Conservation (phyloP, 2,888 invertebrate genomes). For the Selenia dentaria region DNA sequence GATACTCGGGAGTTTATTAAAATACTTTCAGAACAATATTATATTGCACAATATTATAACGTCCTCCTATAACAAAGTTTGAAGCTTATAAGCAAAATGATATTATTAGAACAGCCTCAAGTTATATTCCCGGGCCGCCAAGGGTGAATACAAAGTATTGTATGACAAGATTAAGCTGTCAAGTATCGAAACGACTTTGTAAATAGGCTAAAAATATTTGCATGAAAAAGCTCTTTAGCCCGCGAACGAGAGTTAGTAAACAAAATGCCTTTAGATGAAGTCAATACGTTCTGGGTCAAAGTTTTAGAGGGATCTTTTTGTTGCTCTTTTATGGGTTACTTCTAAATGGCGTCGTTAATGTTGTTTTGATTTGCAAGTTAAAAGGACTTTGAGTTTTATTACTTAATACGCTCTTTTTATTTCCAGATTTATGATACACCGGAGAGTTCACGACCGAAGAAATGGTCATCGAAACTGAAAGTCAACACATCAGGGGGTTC, state of each 20-base stretch:
- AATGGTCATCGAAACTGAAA: conserved; percentile 90
- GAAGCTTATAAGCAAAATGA: background rate
- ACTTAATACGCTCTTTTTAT: conserved; percentile 27
- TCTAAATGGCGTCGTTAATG: conserved; percentile 19
- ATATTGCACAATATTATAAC: background rate
- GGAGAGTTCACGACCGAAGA: conserved; percentile 85
- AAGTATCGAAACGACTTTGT: conserved; percentile 48
- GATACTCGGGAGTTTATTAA: no score
- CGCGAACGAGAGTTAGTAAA: conserved; percentile 43
- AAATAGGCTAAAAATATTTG: conserved; percentile 52
- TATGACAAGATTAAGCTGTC: conserved; percentile 44
- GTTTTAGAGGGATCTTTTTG: conserved; percentile 32
- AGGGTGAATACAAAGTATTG: conserved; percentile 40
- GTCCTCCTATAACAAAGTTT: no score
- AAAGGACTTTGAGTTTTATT: conserved; percentile 5
- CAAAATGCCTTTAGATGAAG: conserved; percentile 43
- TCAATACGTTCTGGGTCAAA: conserved; percentile 39
- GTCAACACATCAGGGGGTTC: conserved; percentile 78
- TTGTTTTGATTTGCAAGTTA: conserved; percentile 10
- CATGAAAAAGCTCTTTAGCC: conserved; percentile 53
- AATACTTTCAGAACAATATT: background rate
- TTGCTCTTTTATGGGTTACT: conserved; percentile 22
- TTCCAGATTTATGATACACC: conserved; percentile 80
- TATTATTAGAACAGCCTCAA: conserved; percentile 13
- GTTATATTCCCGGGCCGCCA: conserved; percentile 21